Evolutionary conservation across 1,140 invertebrate species (phyloP).

Genomic region (Tetramorium parvispinum): DNA sequence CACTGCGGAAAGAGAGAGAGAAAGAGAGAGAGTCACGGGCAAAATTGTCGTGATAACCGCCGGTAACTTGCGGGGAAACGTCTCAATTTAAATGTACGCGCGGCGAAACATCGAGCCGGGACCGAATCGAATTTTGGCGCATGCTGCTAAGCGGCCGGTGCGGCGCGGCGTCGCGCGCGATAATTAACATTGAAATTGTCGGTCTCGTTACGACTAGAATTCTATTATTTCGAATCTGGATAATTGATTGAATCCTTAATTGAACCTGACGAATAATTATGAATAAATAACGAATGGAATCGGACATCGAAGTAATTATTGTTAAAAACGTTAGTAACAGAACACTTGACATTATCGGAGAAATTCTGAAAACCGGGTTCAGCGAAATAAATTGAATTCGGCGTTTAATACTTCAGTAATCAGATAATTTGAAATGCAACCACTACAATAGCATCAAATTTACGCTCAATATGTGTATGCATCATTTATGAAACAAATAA

Average conservation of each 20-base stretch:
- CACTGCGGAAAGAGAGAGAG: not conserved
- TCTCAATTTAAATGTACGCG: slow-evolving; percentile 43
- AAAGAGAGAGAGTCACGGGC: slow-evolving; percentile 11
- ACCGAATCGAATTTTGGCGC: slow-evolving; percentile 31
- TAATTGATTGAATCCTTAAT: slow-evolving; percentile 62
- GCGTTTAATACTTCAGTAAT: slow-evolving; percentile 47
- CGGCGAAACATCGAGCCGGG: slow-evolving; percentile 1
- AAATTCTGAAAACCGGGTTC: slow-evolving; percentile 28
- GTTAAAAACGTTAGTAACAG: slow-evolving; percentile 5
- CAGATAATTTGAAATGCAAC: slow-evolving; percentile 43
- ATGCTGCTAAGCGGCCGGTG: not conserved
- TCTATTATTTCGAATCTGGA: slow-evolving; percentile 47
- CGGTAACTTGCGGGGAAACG: slow-evolving; percentile 12
- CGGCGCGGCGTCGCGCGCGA: not conserved
- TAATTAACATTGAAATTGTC: slow-evolving; percentile 51
- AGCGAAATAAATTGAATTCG: slow-evolving; percentile 42
- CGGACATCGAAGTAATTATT: slow-evolving; percentile 26
- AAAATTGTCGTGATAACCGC: slow-evolving; percentile 57
- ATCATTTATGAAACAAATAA: slow-evolving; percentile 35
- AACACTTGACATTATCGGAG: slow-evolving; percentile 47
- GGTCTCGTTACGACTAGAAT: slow-evolving; percentile 40
- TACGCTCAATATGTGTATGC: not conserved
- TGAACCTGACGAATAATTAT: slow-evolving; percentile 57
- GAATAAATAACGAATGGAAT: slow-evolving; percentile 35
- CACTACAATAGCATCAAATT: not conserved